Evolutionary conservation across 2,888 invertebrate species (phyloP).

Genomic region (Tubulanus polymorphus): DNA sequence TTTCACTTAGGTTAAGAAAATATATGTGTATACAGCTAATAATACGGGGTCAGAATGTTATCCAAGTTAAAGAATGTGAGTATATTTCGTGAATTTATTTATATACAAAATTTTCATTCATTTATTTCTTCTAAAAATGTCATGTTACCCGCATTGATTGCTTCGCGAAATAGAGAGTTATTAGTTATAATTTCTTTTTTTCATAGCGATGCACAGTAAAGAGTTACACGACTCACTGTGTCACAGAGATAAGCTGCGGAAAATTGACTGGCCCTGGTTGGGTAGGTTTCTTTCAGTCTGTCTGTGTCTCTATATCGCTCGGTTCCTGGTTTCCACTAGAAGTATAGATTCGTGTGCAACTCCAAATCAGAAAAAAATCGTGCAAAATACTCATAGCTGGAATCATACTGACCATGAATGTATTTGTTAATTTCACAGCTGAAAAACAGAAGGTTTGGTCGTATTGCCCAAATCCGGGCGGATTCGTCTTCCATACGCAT

Average conservation of each 20-base stretch:
- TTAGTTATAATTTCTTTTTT: neutral
- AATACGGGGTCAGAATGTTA: no score
- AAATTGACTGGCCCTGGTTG: slow-evolving; percentile 46
- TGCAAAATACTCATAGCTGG: neutral
- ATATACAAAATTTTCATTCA: no score
- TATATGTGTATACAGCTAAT: no score
- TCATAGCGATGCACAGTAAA: slow-evolving; percentile 20
- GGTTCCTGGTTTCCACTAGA: no score
- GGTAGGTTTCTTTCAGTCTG: slow-evolving; percentile 24
- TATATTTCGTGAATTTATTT: no score
- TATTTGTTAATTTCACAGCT: slow-evolving; percentile 21
- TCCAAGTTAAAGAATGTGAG: no score
- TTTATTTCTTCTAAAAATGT: no score
- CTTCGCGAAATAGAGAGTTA: neutral
- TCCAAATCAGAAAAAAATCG: neutral
- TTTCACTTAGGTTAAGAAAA: no score
- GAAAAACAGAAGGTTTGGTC: slow-evolving; percentile 27
- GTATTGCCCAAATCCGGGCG: slow-evolving; percentile 36
- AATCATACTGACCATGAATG: neutral
- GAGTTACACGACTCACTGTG: slow-evolving; percentile 31
- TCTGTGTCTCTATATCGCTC: neutral
- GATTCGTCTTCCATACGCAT: slow-evolving; percentile 36
- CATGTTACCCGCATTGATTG: no score
- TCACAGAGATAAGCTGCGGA: slow-evolving; percentile 27
- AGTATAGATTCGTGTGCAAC: neutral